Conservation (phyloP, 2,797 vertebrate genomes). For the Falco cherrug region DNA sequence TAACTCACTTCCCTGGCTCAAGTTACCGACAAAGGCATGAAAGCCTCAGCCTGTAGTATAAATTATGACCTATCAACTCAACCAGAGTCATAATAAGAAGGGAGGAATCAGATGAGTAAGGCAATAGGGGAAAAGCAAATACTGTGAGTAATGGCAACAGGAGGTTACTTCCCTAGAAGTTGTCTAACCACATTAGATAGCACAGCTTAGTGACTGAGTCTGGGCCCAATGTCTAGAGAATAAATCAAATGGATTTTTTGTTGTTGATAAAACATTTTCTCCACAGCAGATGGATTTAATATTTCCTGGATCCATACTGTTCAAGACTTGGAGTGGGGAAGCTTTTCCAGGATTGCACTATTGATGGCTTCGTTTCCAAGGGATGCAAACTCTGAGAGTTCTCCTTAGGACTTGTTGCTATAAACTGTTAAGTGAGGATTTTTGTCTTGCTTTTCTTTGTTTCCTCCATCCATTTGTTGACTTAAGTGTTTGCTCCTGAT, state of each 20-base stretch:
- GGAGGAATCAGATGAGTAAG: slow-evolving; percentile 70
- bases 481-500: background rate
- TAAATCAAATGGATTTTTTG: slow-evolving; percentile 64
- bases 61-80: slow-evolving; percentile 70
- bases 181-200: slow-evolving; percentile 75
- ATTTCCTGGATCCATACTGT: slow-evolving; percentile 62
- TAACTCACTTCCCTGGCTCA: slow-evolving; percentile 64
- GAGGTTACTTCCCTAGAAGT: slow-evolving; percentile 68
- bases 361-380: slow-evolving; percentile 5
- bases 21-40: slow-evolving; percentile 64
- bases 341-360: slow-evolving; percentile 41
- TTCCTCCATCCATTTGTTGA: background rate
- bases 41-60: slow-evolving; percentile 49
- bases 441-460: background rate
- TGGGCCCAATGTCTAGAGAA: slow-evolving; percentile 59
- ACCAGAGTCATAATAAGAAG: slow-evolving; percentile 66
- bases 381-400: background rate
- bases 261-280: slow-evolving; percentile 71
- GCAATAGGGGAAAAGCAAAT: slow-evolving; percentile 63
- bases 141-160: slow-evolving; percentile 66
- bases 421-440: background rate
- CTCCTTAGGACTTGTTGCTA: slow-evolving; percentile 4
- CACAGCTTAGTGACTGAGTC: slow-evolving; percentile 42
- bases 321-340: slow-evolving; percentile 31
- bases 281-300: slow-evolving; percentile 66